These are phyloP conservation scores for Ceratosolen fusciceps DNA, from an alignment of 1,140 invertebrate genomes.

Conservation along the genomic window DNA sequence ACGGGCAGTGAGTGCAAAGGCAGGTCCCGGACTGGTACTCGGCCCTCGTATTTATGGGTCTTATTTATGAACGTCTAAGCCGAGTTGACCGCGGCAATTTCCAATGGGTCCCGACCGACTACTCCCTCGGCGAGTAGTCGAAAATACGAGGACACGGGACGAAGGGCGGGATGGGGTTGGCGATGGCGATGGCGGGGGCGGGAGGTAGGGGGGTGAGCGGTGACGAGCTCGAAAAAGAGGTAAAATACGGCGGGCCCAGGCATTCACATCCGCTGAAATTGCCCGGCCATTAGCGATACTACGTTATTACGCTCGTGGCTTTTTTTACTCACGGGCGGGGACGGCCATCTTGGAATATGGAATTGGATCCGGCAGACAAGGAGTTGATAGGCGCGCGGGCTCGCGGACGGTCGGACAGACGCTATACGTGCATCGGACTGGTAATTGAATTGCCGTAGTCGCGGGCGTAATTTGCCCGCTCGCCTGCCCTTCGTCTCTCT, in stretches of 20 bases:
- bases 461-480: constrained; percentile 28
- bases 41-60: constrained; percentile 1
- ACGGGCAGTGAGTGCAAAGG: constrained; percentile 4
- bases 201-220: background rate
- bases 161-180: background rate
- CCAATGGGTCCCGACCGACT: background rate
- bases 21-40: background rate
- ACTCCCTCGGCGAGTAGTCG: too few species aligned
- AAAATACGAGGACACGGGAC: background rate
- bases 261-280: constrained; percentile 62
- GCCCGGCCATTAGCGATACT: constrained; percentile 71
- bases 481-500: too few species aligned
- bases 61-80: constrained; percentile 39
- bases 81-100: constrained; percentile 10
- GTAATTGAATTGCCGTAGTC: constrained; percentile 47
- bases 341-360: constrained; percentile 69
- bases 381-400: constrained; percentile 5
- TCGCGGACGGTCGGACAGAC: background rate
- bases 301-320: constrained; percentile 71
- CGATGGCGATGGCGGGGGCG: too few species aligned
- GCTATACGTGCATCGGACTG: background rate
- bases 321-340: constrained; percentile 64
- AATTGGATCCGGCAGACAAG: constrained; percentile 55
- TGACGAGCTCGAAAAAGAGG: constrained; percentile 28
- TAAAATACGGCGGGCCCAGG: constrained; percentile 54